Evolutionary conservation across 2,113 vertebrate genomes (phyloP).

Genomic region (Propithecus coquereli): DNA sequence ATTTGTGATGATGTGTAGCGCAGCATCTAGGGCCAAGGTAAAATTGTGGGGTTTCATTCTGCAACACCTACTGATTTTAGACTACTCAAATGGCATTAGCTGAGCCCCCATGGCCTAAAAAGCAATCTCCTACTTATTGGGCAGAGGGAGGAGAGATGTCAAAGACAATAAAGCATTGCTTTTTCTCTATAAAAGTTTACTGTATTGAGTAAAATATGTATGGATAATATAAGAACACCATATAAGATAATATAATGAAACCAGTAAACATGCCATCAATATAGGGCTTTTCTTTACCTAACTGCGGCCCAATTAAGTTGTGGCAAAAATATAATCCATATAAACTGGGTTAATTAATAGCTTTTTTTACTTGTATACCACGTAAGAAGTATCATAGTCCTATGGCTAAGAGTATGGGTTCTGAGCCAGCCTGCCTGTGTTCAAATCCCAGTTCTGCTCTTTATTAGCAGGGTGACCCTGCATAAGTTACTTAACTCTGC

Average conservation of each 20-base stretch:
- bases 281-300: neutral
- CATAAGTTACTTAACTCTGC: neutral
- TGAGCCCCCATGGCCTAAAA: neutral
- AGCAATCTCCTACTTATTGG: neutral
- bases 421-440: neutral
- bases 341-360: neutral
- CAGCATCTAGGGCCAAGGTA: neutral
- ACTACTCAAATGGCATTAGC: neutral
- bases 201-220: neutral
- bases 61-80: neutral
- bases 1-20: neutral
- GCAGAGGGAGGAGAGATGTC: neutral
- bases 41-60: neutral
- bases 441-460: neutral
- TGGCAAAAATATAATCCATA: neutral
- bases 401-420: no score
- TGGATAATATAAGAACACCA: neutral
- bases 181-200: neutral
- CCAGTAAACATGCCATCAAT: neutral
- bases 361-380: neutral
- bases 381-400: neutral
- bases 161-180: neutral
- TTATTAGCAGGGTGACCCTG: neutral
- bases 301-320: neutral
- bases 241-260: neutral